These are phyloP conservation scores for Todiramphus saurophagus DNA, from an alignment of 2,113 vertebrate species.

Conservation along the genomic window DNA sequence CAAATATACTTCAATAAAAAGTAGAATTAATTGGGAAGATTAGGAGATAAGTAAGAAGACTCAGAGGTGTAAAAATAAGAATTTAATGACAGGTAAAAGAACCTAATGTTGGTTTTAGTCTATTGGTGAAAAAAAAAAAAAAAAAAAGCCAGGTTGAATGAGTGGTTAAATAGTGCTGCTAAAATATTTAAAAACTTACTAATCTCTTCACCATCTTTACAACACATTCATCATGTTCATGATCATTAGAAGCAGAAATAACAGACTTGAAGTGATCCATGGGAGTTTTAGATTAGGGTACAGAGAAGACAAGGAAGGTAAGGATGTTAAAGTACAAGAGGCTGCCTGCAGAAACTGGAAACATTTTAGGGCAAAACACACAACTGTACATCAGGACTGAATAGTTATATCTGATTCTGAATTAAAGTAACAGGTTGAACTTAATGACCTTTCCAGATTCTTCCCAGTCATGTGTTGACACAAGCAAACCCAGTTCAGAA, in stretches of 20 bases:
- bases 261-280: not conserved
- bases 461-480: not conserved
- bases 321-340: not conserved
- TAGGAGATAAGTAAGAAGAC: not conserved
- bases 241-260: not conserved
- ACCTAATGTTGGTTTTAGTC: not conserved
- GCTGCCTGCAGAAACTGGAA: not conserved
- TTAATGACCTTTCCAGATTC: not conserved
- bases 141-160: rapidly evolving
- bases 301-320: not conserved
- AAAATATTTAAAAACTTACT: not conserved
- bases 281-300: not conserved
- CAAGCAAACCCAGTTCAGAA: not conserved
- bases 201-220: not conserved
- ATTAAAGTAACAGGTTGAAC: not conserved
- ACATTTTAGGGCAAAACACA: not conserved
- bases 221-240: not conserved
- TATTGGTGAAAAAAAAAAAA: not conserved
- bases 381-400: not conserved
- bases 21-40: not conserved
- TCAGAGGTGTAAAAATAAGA: not conserved
- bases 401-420: not conserved
- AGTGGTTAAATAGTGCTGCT: not conserved
- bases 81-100: not conserved
- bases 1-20: not conserved